Base-by-base conservation (phyloP, 2,113 vertebrate genomes). In the Lepisosteus oculatus region DNA sequence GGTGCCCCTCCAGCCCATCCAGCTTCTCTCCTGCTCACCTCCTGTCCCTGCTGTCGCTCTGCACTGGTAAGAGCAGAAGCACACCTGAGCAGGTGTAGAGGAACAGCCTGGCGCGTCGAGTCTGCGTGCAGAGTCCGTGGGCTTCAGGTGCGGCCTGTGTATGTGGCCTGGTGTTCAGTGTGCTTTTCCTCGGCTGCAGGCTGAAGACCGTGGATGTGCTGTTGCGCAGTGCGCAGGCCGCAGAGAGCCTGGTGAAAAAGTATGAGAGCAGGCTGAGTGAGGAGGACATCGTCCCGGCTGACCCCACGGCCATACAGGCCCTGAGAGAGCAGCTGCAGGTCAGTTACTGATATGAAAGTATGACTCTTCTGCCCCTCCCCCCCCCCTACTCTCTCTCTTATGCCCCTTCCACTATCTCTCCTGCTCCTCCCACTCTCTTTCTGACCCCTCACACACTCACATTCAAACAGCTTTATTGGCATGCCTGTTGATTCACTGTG, bases 231-330 rank as follows among this genome's bases (percentile, higher is more conserved):
- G 88, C 93, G 29, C 95, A 97, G 54, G 94, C 92, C 7, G 96
- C 93, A 0, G 97, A 99, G 68, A 91, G 93, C 57, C 87, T 93
- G 83, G 92, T 99, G 59, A 96, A 90, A 77, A 95, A 93, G 57
- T 96, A 93, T 0, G 97, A 99, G 88, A 92, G 91, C 72, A 92
- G 94, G 75, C 85, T 99, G 67, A 98, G 95, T 79, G 96, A 98
- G 72, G 97, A 99, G 75, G 96, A 97, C 82, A 90, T 91, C 0
- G 94, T 99, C 2, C 93, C 95, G 0, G 90, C 95, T 0, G 94
- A 98, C 84, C 88, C 91, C 7, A 51, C 74, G 0, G 90, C 94
- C 43, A 92, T 99, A 69, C 90, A 93, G 8, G 82, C 81, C n/a
- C 94, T 97, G 76, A 82, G 86, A 61, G 78, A 87, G 0, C 87